Conservation (phyloP, 2,113 vertebrate species). For the Panthera leo region DNA sequence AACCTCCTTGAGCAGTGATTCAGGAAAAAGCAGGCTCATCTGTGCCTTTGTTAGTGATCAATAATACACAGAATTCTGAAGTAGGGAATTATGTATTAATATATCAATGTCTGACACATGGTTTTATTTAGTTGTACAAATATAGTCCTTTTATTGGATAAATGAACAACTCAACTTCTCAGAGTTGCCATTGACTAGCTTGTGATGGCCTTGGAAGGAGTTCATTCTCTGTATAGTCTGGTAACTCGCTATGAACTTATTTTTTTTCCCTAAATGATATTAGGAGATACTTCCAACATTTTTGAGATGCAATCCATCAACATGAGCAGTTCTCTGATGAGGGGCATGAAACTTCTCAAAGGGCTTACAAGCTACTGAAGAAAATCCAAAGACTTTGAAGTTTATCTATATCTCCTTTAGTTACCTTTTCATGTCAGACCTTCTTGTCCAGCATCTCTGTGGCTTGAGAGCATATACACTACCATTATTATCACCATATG, state of each 20-base stretch:
- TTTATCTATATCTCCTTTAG: not conserved
- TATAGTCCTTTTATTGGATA: not conserved
- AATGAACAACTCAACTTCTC: not conserved
- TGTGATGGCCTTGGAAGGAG: not conserved
- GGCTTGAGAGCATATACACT: not conserved
- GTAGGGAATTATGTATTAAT: not conserved
- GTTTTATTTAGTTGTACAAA: not conserved
- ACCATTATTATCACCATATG: not conserved
- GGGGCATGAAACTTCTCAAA: not conserved
- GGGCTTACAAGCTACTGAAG: not conserved
- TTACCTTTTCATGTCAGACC: not conserved
- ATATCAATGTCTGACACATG: not conserved
- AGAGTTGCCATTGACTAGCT: not conserved
- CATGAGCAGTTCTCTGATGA: not conserved
- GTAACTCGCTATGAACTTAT: not conserved
- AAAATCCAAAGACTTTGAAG: not conserved
- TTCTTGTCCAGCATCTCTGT: not conserved
- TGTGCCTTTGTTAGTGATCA: not conserved
- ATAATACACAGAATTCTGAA: not conserved
- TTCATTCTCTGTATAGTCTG: not conserved
- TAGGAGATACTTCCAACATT: not conserved
- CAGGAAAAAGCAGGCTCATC: not conserved
- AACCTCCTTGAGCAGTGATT: not conserved
- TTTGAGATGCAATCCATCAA: not conserved
- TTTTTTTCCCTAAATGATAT: not conserved